Base-by-base conservation (phyloP, 2,888 invertebrate genomes). In the Phyllotreta cruciferae region DNA sequence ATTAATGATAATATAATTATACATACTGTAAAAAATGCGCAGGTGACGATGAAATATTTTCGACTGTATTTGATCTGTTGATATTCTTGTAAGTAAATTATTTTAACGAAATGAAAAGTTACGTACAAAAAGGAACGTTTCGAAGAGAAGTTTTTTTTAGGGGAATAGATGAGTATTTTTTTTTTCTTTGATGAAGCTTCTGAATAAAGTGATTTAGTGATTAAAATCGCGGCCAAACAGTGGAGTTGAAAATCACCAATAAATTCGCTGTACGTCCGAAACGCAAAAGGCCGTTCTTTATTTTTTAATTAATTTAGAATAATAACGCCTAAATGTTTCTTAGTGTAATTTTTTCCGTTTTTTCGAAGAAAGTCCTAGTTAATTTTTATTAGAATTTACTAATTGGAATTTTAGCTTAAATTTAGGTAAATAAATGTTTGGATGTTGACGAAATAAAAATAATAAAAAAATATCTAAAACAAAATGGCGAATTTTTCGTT, bases 391-490 rank as follows among this genome's bases (percentile, higher is more conserved):
- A 61, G 64, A 67, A 54, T 63, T 62, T 13, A 60, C 67, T 63
- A 67, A 64, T 64, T 67, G 64, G 64, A 64, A 67, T 56, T 67
- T 3, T 71, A 71, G 68, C 65, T 65, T 70, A 72, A 73, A 71
- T 73, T 70, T 73, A 73, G 73, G 66, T 73, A 71, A 70, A 69
- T 73, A 70, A 72, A 72, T 73, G 73, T 73, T 72, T 71, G 71
- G 70, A 71, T 71, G 72, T 73, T 71, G 63, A 64, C 64, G 54
- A 41, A 55, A 66, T 62, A 56, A 57, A 64, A 67, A 67, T 63
- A 63, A 24, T 24, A 24, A n/a, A n/a, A n/a, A n/a, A 24, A 24
- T 24, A 3, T 24, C 24, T 24, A 24, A 24, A 24, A 24, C 1
- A 4, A 24, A 24, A 24, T 24, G 24, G 24, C 24, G 24, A 24